Base-by-base conservation (phyloP, 2,797 vertebrate genomes). In the Gymnocypris eckloni region DNA sequence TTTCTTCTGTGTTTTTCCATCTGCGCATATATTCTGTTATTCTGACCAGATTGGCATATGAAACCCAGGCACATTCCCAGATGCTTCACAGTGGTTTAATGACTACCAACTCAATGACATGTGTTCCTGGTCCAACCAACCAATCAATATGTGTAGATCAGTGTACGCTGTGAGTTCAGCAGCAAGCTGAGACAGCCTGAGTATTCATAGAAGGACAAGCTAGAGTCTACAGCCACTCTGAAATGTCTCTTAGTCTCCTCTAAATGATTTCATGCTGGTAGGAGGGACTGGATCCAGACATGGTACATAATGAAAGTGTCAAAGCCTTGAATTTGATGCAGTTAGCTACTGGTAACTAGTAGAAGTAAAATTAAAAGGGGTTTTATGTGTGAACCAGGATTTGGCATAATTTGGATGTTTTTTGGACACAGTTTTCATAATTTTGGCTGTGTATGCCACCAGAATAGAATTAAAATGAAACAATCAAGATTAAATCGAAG, bases 81-180 rank as follows among this genome's bases (percentile, higher is more conserved):
- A 83, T 82, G 37, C 45, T 52, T 18, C 2, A 72, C 43, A 79
- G 86, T 43, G 39, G 75, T 87, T 81, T 84, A 67, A 82, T 83
- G 71, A 43, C 39, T 59, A 28, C 52, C 18, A 56, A 45, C 43
- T 45, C 9, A 45, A 66, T 56, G 54, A 76, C 52, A 75, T 33
- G 48, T 83, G 83, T 50, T 83, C 33, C 73, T 83, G 76, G 86
- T 87, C 59, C 82, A n/a, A 45, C 76, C 52, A 75, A 61, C 89
- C 89, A 91, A 93, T 95, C 92, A 87, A 91, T 91, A 82, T 75
- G 92, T 81, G 90, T 89, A 86, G 91, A 90, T 89, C 92, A 80
- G 87, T 83, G 84, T 89, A 89, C 92, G 90, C 54, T 41, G 52
- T 79, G 92, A 93, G 90, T 92, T 90, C 90, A 90, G 92, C 89